Conservation (phyloP, 1,140 invertebrate genomes). For the Heliconius hermathena region DNA sequence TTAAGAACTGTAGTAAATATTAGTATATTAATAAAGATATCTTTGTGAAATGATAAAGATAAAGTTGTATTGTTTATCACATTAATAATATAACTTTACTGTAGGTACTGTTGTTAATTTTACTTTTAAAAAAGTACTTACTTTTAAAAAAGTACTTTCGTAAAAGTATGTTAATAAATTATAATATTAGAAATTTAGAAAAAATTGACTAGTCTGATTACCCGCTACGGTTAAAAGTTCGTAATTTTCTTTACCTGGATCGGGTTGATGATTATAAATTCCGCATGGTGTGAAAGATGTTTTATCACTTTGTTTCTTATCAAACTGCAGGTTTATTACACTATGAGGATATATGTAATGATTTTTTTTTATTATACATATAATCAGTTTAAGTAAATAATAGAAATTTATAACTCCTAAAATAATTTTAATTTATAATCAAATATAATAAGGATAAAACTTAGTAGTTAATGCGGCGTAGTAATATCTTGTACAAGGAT, state of each 20-base stretch:
- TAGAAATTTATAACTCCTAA: background rate
- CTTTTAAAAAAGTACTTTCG: too few species aligned
- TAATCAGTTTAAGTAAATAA: background rate
- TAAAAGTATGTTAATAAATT: background rate
- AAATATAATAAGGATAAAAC: background rate
- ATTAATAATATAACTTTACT: background rate
- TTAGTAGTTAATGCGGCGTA: conserved; percentile 1
- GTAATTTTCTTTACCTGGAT: too few species aligned
- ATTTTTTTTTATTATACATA: background rate
- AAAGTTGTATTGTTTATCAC: background rate
- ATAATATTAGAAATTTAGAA: background rate
- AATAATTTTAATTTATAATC: background rate
- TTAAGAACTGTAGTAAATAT: background rate
- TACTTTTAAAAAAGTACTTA: too few species aligned
- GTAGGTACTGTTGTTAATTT: too few species aligned
- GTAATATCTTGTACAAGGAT: conserved; percentile 17
- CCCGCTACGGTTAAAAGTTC: too few species aligned
- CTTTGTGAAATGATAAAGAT: background rate
- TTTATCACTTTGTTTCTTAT: too few species aligned
- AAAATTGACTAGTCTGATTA: background rate
- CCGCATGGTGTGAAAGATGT: too few species aligned
- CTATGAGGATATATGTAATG: too few species aligned
- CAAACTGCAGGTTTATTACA: too few species aligned
- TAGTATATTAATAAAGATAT: background rate
- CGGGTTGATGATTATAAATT: too few species aligned